phyloP scores from a whole-genome alignment of 1,140 invertebrate genomes.

The Listronotus oregonensis region DNA sequence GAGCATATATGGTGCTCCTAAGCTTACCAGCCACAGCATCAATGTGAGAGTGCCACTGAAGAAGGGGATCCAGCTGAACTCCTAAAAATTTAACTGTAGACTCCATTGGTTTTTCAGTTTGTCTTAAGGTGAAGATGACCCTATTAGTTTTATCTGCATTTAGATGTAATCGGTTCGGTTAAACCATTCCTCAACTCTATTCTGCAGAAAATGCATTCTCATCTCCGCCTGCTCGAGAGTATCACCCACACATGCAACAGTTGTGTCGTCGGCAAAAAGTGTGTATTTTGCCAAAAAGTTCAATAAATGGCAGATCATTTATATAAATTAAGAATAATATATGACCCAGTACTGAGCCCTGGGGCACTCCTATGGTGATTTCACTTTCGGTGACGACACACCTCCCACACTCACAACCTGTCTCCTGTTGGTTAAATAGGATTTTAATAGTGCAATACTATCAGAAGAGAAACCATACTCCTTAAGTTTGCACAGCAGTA shows the following conservation, averaged over 20 bases:
- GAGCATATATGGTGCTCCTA: too few species aligned
- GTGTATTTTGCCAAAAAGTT: background rate
- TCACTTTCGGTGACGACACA: background rate
- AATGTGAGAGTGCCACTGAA: constrained; percentile 2
- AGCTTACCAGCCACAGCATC: background rate
- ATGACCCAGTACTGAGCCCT: background rate
- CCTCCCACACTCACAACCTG: constrained; percentile 3
- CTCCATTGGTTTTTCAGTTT: background rate
- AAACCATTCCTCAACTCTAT: constrained; percentile 1
- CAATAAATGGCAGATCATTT: constrained; percentile 7
- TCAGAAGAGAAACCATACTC: background rate
- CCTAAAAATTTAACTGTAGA: background rate
- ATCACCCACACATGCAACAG: background rate
- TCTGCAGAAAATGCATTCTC: background rate
- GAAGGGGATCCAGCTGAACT: background rate
- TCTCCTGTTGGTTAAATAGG: background rate
- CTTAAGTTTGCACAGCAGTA: background rate
- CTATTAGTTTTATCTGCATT: background rate
- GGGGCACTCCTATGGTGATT: too few species aligned
- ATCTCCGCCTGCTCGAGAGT: background rate
- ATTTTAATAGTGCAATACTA: background rate
- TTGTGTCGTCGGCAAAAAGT: constrained; percentile 15
- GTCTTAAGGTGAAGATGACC: background rate
- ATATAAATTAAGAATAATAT: constrained; percentile 11
- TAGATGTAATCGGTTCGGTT: too few species aligned